Evolutionary conservation across 1,140 invertebrate species (phyloP).

Genomic region (Dreissena polymorpha): DNA sequence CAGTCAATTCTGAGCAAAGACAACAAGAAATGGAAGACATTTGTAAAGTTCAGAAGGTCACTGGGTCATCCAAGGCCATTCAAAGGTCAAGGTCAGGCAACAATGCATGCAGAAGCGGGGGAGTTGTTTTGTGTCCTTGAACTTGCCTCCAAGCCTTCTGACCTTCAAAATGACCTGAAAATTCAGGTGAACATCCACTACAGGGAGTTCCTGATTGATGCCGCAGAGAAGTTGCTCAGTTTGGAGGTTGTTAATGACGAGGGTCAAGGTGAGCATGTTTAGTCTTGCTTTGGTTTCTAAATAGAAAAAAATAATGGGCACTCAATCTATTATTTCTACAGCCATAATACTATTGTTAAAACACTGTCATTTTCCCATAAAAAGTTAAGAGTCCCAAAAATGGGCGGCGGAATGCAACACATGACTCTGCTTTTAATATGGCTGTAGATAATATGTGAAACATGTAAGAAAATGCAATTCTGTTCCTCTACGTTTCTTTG

Average conservation of each 20-base stretch:
- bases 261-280: too few species aligned
- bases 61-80: constrained; percentile 70
- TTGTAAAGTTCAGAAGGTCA: constrained; percentile 61
- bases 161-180: constrained; percentile 12
- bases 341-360: too few species aligned
- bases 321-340: too few species aligned
- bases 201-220: constrained; percentile 12
- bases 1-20: constrained; percentile 58
- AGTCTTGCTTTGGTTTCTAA: too few species aligned
- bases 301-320: too few species aligned
- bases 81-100: constrained; percentile 45
- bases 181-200: constrained; percentile 19
- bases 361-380: too few species aligned
- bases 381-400: too few species aligned
- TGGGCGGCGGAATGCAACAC: too few species aligned
- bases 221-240: neutral
- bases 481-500: too few species aligned
- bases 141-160: neutral
- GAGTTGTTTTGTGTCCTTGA: constrained; percentile 20
- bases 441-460: too few species aligned
- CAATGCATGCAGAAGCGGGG: neutral
- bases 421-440: too few species aligned
- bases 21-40: constrained; percentile 55
- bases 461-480: too few species aligned
- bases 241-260: neutral